Base-by-base conservation (phyloP, 2,888 invertebrate genomes). In the Pimpla rufipes region DNA sequence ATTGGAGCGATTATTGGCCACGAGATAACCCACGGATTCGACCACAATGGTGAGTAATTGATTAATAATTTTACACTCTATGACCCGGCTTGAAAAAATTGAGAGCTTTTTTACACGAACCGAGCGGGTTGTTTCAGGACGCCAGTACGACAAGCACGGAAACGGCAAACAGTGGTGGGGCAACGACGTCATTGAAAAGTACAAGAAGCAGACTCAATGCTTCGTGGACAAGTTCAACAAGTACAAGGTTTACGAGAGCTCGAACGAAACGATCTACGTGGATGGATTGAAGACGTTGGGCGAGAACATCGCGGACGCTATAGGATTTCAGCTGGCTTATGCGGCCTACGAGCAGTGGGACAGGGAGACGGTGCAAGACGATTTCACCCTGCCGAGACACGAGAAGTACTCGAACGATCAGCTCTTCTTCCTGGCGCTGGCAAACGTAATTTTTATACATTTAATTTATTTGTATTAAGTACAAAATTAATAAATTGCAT, bases 291-390 rank as follows among this genome's bases (percentile, higher is more conserved):
- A 94, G 92, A 97, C 97, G 23, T 96, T 96, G 88, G 96, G 97
- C 62, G 97, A 97, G 94, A 98, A 98, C 93, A 97, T 98, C 78
- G 97, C 97, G 0, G 98, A 98, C 29, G 57, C 45, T 0, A 59
- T 73, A 59, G 73, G 45, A 47, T 73, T 93, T 97, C 97, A 93
- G 97, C 97, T 84, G 97, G 97, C 0, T 0, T 96, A 96, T 87
- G 92, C 94, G 88, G 97, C 97, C 0, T 97, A 96, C 93, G 66
- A 79, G 8, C 71, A 40, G 11, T 81, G 75, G 71, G 66, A 84
- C 11, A 68, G 79, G 4, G 71, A 52, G 18, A 75, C 86, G 10
- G 10, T 40, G 10, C 16, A 52, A 23, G 91, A 92, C 40, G 93
- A 94, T 83, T 90, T 90, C 45, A 88, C 94, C 75, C 94, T 96